These are phyloP conservation scores for Elysia chlorotica DNA, from an alignment of 1,140 invertebrate genomes.

Conservation along the genomic window DNA sequence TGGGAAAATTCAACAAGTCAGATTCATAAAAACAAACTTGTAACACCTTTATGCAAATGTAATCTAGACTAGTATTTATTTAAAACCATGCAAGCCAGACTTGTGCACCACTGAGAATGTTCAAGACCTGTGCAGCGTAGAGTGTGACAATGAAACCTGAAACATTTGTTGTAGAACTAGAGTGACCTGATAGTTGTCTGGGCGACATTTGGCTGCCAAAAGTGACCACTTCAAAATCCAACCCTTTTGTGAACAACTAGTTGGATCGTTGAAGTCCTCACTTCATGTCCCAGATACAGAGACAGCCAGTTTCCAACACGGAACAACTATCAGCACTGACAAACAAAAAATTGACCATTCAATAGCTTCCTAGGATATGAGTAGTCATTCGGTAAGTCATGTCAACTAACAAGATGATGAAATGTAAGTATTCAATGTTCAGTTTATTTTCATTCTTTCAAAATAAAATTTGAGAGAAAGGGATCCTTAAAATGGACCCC, in stretches of 20 bases:
- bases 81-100: neutral
- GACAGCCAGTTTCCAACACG: neutral
- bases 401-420: neutral
- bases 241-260: conserved; percentile 2
- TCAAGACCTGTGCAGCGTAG: neutral
- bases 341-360: neutral
- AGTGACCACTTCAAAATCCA: conserved; percentile 20
- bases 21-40: neutral
- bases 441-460: neutral
- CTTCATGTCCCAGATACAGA: too few species aligned
- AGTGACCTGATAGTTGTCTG: neutral
- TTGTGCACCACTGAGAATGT: neutral
- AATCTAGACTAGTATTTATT: neutral
- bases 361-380: neutral
- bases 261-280: conserved; percentile 23
- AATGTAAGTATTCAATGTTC: neutral
- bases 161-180: too few species aligned
- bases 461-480: neutral
- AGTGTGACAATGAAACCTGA: too few species aligned
- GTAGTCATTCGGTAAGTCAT: neutral
- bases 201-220: neutral
- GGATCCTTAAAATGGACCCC: neutral
- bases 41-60: neutral
- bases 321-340: neutral
- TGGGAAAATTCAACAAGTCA: neutral